A percentile compares a stretch with the other conserved stretches of the same genome.
Conservation (phyloP, 2,797 vertebrate species). For the Alectoris magna region DNA sequence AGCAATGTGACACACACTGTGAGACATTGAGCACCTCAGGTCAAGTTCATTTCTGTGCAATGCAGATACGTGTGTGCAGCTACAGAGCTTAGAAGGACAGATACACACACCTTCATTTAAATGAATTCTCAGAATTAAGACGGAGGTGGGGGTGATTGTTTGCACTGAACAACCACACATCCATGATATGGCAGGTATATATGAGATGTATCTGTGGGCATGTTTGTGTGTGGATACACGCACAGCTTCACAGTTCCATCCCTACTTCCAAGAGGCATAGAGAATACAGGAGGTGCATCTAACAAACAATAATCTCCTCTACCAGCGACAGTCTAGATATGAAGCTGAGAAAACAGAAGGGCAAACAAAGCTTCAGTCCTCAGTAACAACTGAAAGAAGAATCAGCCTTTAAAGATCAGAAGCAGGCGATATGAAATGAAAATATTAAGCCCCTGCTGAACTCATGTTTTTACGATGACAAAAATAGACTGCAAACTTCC, state of each 20-base stretch:
- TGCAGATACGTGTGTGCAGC: accelerated
- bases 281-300: not conserved
- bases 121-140: not conserved
- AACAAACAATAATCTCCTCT: not conserved
- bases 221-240: not conserved
- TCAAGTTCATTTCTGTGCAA: accelerated
- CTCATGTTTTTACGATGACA: not conserved
- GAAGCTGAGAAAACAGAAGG: not conserved
- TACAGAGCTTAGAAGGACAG: not conserved
- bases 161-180: not conserved
- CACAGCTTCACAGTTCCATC: not conserved
- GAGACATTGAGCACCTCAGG: not conserved
- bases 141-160: not conserved
- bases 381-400: not conserved
- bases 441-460: not conserved
- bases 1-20: accelerated
- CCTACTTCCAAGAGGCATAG: not conserved
- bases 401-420: not conserved
- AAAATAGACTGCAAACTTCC: not conserved
- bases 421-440: not conserved
- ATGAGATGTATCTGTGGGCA: not conserved
- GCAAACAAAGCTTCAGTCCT: not conserved
- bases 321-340: not conserved
- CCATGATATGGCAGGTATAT: accelerated
- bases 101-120: not conserved